Percentiles rank a stretch among this genome's conserved stretches.
Conservation (phyloP, 1,140 invertebrate species). For the Choristoneura fumiferana region DNA sequence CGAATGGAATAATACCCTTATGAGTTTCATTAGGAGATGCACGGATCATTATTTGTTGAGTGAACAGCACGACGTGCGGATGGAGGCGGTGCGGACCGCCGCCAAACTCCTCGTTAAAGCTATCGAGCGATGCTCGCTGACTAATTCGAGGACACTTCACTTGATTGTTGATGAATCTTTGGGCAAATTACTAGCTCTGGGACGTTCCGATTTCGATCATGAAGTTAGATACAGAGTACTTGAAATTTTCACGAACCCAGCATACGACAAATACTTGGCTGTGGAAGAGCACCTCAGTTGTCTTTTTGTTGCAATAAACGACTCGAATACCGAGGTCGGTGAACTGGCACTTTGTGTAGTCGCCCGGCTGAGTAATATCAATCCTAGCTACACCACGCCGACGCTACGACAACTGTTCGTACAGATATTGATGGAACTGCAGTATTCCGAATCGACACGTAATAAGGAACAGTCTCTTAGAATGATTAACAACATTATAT, state of each 20-base stretch:
- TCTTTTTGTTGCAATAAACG: conserved; percentile 96
- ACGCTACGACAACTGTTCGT: conserved; percentile 95
- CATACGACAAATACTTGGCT: conserved; percentile 96
- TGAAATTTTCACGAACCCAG: conserved; percentile 91
- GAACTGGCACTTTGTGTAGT: conserved; percentile 96
- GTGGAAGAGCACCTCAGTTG: conserved; percentile 96
- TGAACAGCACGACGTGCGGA: conserved; percentile 93
- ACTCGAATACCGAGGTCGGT: conserved; percentile 98
- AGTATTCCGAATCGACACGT: conserved; percentile 95
- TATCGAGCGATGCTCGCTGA: conserved; percentile 82
- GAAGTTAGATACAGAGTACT: conserved; percentile 96
- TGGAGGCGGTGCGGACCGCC: conserved; percentile 97
- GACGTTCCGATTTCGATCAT: conserved; percentile 95
- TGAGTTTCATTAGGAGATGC: conserved; percentile 95
- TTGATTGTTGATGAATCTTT: conserved; percentile 94
- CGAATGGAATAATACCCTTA: conserved; percentile 94
- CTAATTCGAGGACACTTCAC: conserved; percentile 88
- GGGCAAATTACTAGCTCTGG: conserved; percentile 93
- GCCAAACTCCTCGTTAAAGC: conserved; percentile 92
- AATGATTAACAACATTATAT: conserved; percentile 97
- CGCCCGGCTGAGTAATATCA: conserved; percentile 94
- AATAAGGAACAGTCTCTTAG: conserved; percentile 97
- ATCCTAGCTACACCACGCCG: conserved; percentile 99
- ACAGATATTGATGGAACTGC: conserved; percentile 95
- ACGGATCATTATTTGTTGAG: conserved; percentile 95